Evolutionary conservation across 1,140 invertebrate genomes (phyloP).

Genomic region (Formica exsecta): DNA sequence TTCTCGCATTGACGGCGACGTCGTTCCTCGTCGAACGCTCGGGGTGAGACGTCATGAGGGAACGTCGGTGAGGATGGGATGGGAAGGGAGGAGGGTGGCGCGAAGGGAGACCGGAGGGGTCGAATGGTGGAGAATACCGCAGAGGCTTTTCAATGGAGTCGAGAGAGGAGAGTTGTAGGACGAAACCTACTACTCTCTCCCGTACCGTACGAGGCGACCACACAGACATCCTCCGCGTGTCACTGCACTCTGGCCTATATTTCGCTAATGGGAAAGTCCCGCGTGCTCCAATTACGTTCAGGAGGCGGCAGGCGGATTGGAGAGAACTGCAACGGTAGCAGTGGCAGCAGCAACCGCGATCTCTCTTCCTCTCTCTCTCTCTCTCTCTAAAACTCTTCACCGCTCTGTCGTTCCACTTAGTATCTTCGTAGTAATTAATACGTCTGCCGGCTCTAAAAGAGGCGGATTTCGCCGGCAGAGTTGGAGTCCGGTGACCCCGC

Average conservation of each 20-base stretch:
- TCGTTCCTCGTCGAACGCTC: slow-evolving; percentile 13
- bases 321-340: slow-evolving; percentile 42
- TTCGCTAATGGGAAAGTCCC: slow-evolving; percentile 68
- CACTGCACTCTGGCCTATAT: slow-evolving; percentile 58
- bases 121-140: slow-evolving; percentile 60
- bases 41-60: not conserved
- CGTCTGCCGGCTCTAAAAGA: slow-evolving; percentile 53
- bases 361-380: not conserved
- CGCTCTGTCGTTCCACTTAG: slow-evolving; percentile 49
- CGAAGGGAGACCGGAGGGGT: not conserved
- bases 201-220: slow-evolving; percentile 33
- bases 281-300: slow-evolving; percentile 62
- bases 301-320: slow-evolving; percentile 7
- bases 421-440: slow-evolving; percentile 60
- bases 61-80: not conserved
- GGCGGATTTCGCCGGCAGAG: slow-evolving; percentile 28
- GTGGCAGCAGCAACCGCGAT: not conserved
- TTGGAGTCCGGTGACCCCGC: slow-evolving; percentile 49
- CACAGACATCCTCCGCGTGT: slow-evolving; percentile 36
- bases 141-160: slow-evolving; percentile 69
- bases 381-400: not conserved
- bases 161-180: slow-evolving; percentile 63
- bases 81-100: not conserved
- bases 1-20: slow-evolving; percentile 8
- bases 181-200: slow-evolving; percentile 48